Percentiles rank a stretch among this genome's conserved stretches.
Evolutionary conservation across 2,113 vertebrate species (phyloP).

Genomic region (Crotalus tigris): DNA sequence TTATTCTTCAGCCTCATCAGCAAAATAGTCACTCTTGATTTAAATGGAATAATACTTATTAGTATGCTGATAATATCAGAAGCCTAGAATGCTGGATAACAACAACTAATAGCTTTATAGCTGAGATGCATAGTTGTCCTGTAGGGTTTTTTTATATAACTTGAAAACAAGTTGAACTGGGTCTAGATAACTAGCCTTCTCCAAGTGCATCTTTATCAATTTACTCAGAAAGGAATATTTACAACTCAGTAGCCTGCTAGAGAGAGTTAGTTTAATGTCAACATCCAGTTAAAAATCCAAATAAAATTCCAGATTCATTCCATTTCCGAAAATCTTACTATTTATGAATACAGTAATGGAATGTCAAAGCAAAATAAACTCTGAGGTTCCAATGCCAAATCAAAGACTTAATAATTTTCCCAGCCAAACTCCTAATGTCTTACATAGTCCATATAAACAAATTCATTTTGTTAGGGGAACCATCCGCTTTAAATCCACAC

Average conservation of each 20-base stretch:
- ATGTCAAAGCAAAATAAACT: too few relatives aligned
- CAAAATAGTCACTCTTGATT: background rate
- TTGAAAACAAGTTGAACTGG: background rate
- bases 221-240: background rate
- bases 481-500: too few relatives aligned
- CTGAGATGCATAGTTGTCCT: background rate
- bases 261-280: too few relatives aligned
- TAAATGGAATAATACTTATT: background rate
- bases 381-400: too few relatives aligned
- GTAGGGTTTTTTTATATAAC: background rate
- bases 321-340: too few relatives aligned
- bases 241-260: background rate
- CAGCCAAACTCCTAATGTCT: too few relatives aligned
- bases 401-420: too few relatives aligned
- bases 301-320: too few relatives aligned
- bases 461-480: too few relatives aligned
- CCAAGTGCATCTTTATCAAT: background rate
- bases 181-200: background rate
- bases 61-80: background rate
- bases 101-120: background rate
- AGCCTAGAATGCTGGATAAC: background rate
- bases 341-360: too few relatives aligned
- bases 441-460: too few relatives aligned
- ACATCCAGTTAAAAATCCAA: too few relatives aligned
- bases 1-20: background rate